phyloP scores from a whole-genome alignment of 2,888 invertebrate genomes.

The Drymonia ruficornis region DNA sequence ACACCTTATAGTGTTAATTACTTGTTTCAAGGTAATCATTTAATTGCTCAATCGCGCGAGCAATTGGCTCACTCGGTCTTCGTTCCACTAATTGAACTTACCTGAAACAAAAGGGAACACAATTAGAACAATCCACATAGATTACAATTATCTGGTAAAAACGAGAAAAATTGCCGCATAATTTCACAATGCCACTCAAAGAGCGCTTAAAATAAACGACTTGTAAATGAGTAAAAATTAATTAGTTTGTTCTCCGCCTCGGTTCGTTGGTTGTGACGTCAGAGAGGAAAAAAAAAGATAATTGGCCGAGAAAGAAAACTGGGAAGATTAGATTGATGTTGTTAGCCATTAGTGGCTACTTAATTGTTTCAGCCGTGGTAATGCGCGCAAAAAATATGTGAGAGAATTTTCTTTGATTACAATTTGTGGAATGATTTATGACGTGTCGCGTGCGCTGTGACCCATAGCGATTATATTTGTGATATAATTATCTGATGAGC shows the following conservation, averaged over 20 bases:
- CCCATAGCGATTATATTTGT: neutral
- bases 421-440: conserved; percentile 21
- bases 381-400: conserved; percentile 19
- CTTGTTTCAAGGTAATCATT: conserved; percentile 1
- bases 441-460: neutral
- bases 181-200: conserved; percentile 43
- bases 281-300: conserved; percentile 55
- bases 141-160: conserved; percentile 23
- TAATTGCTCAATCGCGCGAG: conserved; percentile 3
- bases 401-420: conserved; percentile 17
- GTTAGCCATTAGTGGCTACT: conserved; percentile 43
- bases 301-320: conserved; percentile 53
- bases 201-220: conserved; percentile 51
- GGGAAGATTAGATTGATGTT: conserved; percentile 55
- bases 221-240: conserved; percentile 73
- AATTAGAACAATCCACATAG: conserved; percentile 29
- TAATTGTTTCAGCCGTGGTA: conserved; percentile 41
- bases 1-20: conserved; percentile 9
- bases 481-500: too few species aligned
- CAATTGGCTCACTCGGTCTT: neutral
- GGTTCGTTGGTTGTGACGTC: conserved; percentile 51
- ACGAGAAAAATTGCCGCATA: conserved; percentile 32
- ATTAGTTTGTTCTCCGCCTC: conserved; percentile 59
- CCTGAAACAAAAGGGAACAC: conserved; percentile 44
- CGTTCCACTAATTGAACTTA: conserved; percentile 25